Base-by-base conservation (phyloP, 2,888 invertebrate species). In the Chalcis sispes region DNA sequence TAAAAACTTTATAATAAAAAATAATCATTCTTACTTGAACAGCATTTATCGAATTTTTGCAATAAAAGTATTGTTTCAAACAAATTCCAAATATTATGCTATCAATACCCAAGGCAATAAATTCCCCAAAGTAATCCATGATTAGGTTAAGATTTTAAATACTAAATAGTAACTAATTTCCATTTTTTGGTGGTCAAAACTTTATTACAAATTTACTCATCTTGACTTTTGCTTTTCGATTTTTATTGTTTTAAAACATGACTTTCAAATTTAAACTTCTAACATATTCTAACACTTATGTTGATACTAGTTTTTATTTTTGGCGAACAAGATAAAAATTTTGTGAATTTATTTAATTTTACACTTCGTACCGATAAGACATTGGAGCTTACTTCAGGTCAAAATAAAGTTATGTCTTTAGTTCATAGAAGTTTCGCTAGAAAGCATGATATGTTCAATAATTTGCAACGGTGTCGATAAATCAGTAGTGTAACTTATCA, bases 61-160 rank as follows among this genome's bases (percentile, higher is more conserved):
- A 94, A 88, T 93, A 92, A 83, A 92, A 92, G 89, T 95, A 94
- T 88, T 95, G 93, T 84, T 92, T 93, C 46, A 94, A 89, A 85
- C 95, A 95, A 74, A 94, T 90, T 0, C 93, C 93, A 78, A 95
- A 90, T 82, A 95, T 93, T 36, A 95, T 86, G 27, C 94, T 90
- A 87, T 95, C 95, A 67, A 95, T 91, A 36, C 95, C 94, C 64
- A 95, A 89, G 25, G 94, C 92, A 79, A 95, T 90, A 59, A 93
- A 91, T 90, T 95, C 95, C 32, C 94, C 93, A 77, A 95, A 86
- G 88, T 94, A 94, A 86, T 95, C 95, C 95, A 95, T 95, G 80
- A 81, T 86, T 80, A 75, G 64, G 74, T 75, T 75, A 72, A 72
- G 23, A 66, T 74, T 71, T 74, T 48, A 58, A 77, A 77, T 64